Conservation (phyloP, 2,888 invertebrate genomes). For the Zele albiditarsus region DNA sequence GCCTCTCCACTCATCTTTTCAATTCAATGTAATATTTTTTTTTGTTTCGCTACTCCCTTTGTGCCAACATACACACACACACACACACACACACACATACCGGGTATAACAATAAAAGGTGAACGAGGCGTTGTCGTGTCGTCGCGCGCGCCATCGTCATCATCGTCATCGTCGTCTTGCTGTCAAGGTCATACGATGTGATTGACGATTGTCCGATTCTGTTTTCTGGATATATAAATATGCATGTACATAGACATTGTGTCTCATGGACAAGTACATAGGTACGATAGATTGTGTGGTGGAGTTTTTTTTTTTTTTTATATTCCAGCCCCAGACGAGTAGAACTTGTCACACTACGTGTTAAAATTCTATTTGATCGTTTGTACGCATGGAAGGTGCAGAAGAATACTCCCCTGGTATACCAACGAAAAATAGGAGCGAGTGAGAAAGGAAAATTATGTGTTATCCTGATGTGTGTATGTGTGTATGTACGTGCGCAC, state of each 20-base stretch:
- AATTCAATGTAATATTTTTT: slow-evolving; percentile 21
- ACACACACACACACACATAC: too few relatives aligned
- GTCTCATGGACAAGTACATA: background rate
- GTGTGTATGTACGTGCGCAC: too few relatives aligned
- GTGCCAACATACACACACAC: too few relatives aligned
- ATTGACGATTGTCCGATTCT: slow-evolving; percentile 70
- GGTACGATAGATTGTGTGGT: background rate
- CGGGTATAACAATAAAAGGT: slow-evolving; percentile 31
- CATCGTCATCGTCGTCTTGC: background rate
- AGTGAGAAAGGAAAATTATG: background rate
- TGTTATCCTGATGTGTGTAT: slow-evolving; percentile 52
- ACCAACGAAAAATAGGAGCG: slow-evolving; percentile 38
- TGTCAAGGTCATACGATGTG: slow-evolving; percentile 51
- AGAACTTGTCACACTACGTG: slow-evolving; percentile 52
- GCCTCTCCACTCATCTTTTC: slow-evolving; percentile 30
- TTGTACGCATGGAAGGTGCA: slow-evolving; percentile 37
- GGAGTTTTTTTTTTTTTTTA: slow-evolving; percentile 6
- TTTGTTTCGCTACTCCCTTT: slow-evolving; percentile 37
- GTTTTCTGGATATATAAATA: slow-evolving; percentile 62
- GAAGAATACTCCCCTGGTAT: slow-evolving; percentile 39
- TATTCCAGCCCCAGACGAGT: slow-evolving; percentile 13
- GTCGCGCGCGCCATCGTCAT: background rate
- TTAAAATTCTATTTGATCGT: slow-evolving; percentile 55
- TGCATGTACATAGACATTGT: slow-evolving; percentile 1
- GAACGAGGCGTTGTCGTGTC: slow-evolving; percentile 33